Evolutionary conservation across 2,888 invertebrate genomes (phyloP).

Genomic region (Silvanus unidentatus): DNA sequence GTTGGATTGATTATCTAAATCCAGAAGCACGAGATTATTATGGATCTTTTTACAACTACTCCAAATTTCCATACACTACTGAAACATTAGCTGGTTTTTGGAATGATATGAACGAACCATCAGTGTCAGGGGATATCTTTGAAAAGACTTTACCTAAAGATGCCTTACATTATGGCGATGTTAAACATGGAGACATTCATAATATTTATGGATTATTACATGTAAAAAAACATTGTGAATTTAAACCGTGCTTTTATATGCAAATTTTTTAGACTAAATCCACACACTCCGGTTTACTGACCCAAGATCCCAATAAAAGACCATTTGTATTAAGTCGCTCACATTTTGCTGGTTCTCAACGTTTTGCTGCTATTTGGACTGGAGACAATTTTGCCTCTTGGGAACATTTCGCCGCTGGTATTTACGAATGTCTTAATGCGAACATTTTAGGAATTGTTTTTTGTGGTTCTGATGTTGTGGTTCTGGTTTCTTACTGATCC

Average conservation of each 20-base stretch:
- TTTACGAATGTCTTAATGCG: constrained; percentile 80
- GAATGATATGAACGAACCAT: constrained; percentile 99
- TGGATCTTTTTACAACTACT: constrained; percentile 50
- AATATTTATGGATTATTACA: constrained; percentile 79
- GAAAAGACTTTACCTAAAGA: constrained; percentile 93
- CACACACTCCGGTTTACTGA: constrained; percentile 56
- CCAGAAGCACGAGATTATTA: constrained; percentile 79
- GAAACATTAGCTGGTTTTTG: constrained; percentile 77
- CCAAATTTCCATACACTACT: constrained; percentile 62
- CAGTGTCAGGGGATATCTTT: constrained; percentile 70
- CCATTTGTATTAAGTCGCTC: constrained; percentile 89
- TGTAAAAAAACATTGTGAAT: constrained; percentile 22
- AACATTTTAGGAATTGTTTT: constrained; percentile 80
- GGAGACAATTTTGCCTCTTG: constrained; percentile 94
- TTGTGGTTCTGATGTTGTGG: constrained; percentile 92
- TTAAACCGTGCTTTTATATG: neutral
- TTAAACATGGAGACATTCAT: constrained; percentile 87
- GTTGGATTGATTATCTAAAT: constrained; percentile 89
- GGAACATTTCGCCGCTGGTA: constrained; percentile 75
- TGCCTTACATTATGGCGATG: constrained; percentile 70
- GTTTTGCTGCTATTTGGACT: constrained; percentile 91
- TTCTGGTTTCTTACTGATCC: constrained; percentile 95
- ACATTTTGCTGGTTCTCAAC: constrained; percentile 87
- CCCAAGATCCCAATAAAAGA: constrained; percentile 57
- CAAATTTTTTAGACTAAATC: constrained; percentile 49